These are phyloP conservation scores for Zoanthus sansibaricus DNA, from an alignment of 92 coral and sea anemone genomes.

Conservation along the genomic window DNA sequence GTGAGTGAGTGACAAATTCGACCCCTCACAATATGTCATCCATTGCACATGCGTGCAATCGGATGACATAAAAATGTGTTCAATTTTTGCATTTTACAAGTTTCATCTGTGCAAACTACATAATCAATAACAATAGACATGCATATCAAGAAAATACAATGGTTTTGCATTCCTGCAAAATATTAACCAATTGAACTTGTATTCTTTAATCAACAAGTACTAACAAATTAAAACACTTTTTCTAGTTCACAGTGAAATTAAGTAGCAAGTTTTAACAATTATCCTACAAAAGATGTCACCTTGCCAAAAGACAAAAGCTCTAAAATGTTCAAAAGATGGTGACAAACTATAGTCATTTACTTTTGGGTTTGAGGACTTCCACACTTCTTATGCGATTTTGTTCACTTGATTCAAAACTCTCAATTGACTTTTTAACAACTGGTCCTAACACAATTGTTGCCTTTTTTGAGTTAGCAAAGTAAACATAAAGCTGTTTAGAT, in stretches of 20 bases:
- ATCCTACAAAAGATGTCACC: conserved; percentile 11
- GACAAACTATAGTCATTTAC: conserved; percentile 17
- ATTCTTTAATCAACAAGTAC: conserved; percentile 11
- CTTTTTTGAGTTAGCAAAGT: conserved; percentile 42
- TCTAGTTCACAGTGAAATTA: conserved; percentile 29
- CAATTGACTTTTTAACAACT: conserved; percentile 35
- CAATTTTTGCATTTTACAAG: conserved; percentile 20
- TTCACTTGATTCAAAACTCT: conserved; percentile 46
- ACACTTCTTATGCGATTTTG: conserved; percentile 46
- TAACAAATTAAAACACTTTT: conserved; percentile 2
- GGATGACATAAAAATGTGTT: conserved; percentile 12
- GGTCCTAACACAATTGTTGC: conserved; percentile 31
- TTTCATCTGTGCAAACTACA: conserved; percentile 25
- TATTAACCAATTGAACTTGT: background rate
- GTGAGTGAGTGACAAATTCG: no score
- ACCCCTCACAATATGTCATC: no score
- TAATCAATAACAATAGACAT: background rate
- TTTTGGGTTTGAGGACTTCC: conserved; percentile 50
- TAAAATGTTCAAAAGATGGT: conserved; percentile 17
- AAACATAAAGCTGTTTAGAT: conserved; percentile 38
- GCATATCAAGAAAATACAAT: background rate
- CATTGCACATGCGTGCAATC: no score
- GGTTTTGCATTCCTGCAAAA: conserved; percentile 24
- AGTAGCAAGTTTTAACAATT: conserved; percentile 24
- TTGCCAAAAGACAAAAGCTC: conserved; percentile 15